Percentiles rank a stretch among this genome's conserved stretches.
These are phyloP conservation scores for Eolophus roseicapilla DNA, from an alignment of 2,113 vertebrate genomes.

Conservation along the genomic window DNA sequence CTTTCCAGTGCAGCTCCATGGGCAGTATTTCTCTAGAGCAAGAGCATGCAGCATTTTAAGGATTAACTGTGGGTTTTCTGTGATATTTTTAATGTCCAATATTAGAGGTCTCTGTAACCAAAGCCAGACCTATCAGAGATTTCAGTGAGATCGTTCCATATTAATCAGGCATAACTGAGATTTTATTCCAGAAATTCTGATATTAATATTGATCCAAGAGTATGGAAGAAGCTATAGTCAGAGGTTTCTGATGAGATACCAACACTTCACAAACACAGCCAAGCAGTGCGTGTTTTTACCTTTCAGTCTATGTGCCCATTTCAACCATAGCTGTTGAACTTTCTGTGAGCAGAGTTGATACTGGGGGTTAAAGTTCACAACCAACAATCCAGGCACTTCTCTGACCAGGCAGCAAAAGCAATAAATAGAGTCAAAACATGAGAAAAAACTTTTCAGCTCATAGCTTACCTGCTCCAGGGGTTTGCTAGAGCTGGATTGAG, in stretches of 20 bases:
- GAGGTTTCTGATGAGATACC: not conserved
- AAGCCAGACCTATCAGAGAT: not conserved
- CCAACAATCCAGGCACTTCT: conserved; percentile 22
- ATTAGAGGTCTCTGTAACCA: not conserved
- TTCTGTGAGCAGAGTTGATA: not conserved
- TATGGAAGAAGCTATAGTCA: not conserved
- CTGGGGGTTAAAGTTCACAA: conserved; percentile 34
- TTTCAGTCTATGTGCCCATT: not conserved
- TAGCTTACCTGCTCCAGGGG: conserved; percentile 64
- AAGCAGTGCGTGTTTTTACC: not conserved
- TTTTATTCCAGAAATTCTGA: not conserved
- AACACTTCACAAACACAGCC: not conserved
- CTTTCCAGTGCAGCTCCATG: not conserved
- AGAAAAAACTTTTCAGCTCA: conserved; percentile 11
- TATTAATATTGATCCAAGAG: not conserved
- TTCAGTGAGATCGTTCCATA: not conserved
- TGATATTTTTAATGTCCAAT: not conserved
- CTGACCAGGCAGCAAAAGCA: conserved; percentile 37
- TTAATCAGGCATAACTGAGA: not conserved
- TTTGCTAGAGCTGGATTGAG: conserved; percentile 36
- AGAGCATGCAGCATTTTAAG: not conserved
- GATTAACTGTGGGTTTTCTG: not conserved
- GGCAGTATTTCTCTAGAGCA: not conserved
- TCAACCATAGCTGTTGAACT: not conserved
- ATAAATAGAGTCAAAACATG: conserved; percentile 48